These are phyloP conservation scores for Pogonocichla stellata DNA, from an alignment of 2,113 vertebrate genomes.

Conservation along the genomic window DNA sequence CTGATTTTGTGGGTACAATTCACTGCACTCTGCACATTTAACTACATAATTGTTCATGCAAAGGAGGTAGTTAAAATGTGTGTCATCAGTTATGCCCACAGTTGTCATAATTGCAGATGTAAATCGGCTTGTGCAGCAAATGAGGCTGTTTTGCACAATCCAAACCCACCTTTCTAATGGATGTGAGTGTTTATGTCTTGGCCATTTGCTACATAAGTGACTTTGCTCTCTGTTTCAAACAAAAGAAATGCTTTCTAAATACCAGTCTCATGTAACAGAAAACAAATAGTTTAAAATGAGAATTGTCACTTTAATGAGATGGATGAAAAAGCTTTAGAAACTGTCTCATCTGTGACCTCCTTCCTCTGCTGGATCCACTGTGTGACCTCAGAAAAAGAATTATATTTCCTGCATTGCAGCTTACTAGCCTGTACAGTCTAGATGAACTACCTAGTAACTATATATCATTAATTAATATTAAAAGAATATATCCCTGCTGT, in stretches of 20 bases:
- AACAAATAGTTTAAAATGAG: not conserved
- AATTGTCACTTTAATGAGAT: not conserved
- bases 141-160: not conserved
- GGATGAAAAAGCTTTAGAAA: not conserved
- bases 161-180: not conserved
- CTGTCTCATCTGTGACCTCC: not conserved
- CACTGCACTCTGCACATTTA: not conserved
- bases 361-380: not conserved
- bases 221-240: not conserved
- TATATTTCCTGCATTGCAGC: not conserved
- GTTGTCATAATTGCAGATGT: constrained; percentile 25
- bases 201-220: not conserved
- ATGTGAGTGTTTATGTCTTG: not conserved
- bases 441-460: not conserved
- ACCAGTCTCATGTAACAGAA: not conserved
- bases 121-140: constrained; percentile 4
- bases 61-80: constrained; percentile 17
- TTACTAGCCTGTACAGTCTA: not conserved
- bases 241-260: not conserved
- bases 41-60: constrained; percentile 16
- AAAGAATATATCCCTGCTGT: not conserved
- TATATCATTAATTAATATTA: not conserved
- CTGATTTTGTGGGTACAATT: constrained; percentile 27
- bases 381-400: not conserved
- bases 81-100: not conserved